Evolutionary conservation across 2,888 invertebrate genomes (phyloP).

Genomic region (Stictocephala bisonia): DNA sequence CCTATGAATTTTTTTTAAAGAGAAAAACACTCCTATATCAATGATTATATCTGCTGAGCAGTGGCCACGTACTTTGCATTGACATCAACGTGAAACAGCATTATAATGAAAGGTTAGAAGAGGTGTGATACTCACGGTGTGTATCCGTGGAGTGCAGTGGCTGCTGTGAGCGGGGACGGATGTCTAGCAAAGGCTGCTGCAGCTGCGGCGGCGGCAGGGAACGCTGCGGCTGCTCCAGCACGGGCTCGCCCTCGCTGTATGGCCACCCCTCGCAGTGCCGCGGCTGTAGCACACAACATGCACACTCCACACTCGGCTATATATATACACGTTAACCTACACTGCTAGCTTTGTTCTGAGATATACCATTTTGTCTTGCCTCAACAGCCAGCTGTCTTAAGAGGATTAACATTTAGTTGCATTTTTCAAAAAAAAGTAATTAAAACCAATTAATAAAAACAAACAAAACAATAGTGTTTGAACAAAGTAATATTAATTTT

Average conservation of each 20-base stretch:
- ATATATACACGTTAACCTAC: constrained; percentile 41
- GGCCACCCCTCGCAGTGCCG: constrained; percentile 85
- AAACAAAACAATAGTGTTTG: too few species aligned
- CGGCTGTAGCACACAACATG: constrained; percentile 70
- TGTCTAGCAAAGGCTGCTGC: constrained; percentile 76
- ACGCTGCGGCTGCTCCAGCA: constrained; percentile 68
- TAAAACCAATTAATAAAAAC: too few species aligned
- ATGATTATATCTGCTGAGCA: too few species aligned
- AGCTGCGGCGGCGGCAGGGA: constrained; percentile 75
- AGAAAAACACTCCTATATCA: too few species aligned
- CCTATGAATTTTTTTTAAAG: too few species aligned
- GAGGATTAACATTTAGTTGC: too few species aligned
- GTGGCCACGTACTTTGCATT: too few species aligned
- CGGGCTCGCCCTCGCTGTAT: constrained; percentile 81
- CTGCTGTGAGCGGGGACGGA: constrained; percentile 73
- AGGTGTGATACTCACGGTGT: constrained; percentile 85
- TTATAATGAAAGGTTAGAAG: too few species aligned
- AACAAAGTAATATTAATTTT: too few species aligned
- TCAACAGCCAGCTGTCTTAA: neutral
- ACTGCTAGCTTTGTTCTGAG: constrained; percentile 11
- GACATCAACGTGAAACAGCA: too few species aligned
- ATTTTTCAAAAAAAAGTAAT: too few species aligned
- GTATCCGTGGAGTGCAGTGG: constrained; percentile 86
- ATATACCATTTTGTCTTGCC: constrained; percentile 35
- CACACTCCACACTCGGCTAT: constrained; percentile 46